phyloP scores from a whole-genome alignment of 2,113 vertebrate genomes.

The Scartelaos histophorus region DNA sequence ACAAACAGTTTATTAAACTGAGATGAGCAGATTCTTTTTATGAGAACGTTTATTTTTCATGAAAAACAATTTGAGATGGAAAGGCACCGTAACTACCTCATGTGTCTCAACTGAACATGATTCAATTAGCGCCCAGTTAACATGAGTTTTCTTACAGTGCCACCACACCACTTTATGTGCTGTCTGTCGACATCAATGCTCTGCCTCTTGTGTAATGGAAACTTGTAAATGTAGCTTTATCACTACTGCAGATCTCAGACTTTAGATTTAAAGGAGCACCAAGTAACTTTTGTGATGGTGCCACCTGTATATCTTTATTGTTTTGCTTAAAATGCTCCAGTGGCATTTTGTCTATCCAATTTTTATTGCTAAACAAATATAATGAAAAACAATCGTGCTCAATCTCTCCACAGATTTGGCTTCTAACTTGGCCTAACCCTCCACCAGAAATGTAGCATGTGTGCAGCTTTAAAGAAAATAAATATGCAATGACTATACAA shows the following conservation, averaged over 20 bases:
- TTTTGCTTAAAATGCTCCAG: too few relatives aligned
- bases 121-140: conserved; percentile 14
- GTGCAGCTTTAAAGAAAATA: neutral
- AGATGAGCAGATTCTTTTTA: conserved; percentile 14
- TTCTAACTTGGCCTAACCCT: too few relatives aligned
- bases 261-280: neutral
- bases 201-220: neutral
- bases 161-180: neutral
- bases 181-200: neutral
- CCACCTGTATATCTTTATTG: too few relatives aligned
- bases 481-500: neutral
- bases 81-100: neutral
- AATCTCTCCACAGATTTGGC: too few relatives aligned
- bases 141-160: neutral
- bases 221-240: neutral
- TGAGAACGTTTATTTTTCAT: neutral
- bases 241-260: neutral
- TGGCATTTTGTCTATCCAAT: too few relatives aligned
- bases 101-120: neutral
- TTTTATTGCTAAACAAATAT: too few relatives aligned
- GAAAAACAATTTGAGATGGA: neutral
- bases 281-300: too few relatives aligned
- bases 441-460: too few relatives aligned
- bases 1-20: conserved; percentile 50
- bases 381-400: too few relatives aligned